Percentiles rank a stretch among this genome's conserved stretches.
These are phyloP conservation scores for Trissonchulus sp. DNA, from an alignment of 2,888 invertebrate species.

Conservation along the genomic window DNA sequence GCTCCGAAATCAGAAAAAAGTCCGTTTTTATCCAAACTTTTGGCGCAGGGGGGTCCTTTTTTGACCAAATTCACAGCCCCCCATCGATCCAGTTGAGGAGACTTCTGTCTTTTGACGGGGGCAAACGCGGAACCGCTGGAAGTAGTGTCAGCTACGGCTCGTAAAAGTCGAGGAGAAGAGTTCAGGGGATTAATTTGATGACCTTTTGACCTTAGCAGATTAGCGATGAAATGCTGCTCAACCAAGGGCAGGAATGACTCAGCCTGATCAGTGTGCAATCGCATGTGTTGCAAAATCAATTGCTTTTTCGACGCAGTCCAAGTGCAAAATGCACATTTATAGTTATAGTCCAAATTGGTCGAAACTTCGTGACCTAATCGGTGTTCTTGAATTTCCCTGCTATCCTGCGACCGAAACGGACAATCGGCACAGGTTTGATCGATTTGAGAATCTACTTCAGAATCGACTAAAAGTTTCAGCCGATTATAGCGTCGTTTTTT, in stretches of 20 bases:
- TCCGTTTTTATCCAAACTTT: too few species aligned
- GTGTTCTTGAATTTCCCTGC: not conserved
- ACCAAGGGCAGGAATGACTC: constrained; percentile 36
- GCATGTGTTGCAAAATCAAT: constrained; percentile 37
- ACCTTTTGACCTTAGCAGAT: too few species aligned
- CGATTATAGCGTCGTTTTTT: constrained; percentile 10
- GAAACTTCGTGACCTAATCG: not conserved
- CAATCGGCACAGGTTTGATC: not conserved
- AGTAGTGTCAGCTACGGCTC: too few species aligned
- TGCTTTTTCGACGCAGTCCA: constrained; percentile 38
- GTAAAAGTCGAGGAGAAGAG: too few species aligned
- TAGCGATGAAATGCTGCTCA: too few species aligned
- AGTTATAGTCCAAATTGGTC: constrained; percentile 33
- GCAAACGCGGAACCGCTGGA: constrained; percentile 30
- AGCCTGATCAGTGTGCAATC: constrained; percentile 38
- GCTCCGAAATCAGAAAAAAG: too few species aligned
- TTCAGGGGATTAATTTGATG: too few species aligned
- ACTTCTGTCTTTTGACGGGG: too few species aligned
- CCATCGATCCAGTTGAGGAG: too few species aligned
- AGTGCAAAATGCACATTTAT: constrained; percentile 41
- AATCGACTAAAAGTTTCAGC: too few species aligned
- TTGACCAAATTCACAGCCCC: too few species aligned
- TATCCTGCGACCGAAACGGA: not conserved
- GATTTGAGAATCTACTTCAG: not conserved
- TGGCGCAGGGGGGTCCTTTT: too few species aligned